phyloP scores from a whole-genome alignment of 2,888 invertebrate species.

The Luffia ferchaultella region DNA sequence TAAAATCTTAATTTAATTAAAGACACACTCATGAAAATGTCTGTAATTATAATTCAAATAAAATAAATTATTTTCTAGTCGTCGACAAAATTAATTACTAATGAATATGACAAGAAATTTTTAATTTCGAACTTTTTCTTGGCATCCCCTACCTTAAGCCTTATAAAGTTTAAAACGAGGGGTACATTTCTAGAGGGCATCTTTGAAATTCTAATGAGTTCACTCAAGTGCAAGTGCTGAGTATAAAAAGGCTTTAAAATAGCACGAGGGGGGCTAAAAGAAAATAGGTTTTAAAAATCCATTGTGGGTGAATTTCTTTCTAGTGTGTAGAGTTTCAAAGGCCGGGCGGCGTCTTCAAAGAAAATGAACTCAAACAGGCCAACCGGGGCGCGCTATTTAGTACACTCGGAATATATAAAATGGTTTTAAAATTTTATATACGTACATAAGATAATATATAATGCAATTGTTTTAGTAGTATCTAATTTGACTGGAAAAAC shows the following conservation, averaged over 20 bases:
- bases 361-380: conserved; percentile 34
- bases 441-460: too few species aligned
- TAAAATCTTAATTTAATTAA: too few species aligned
- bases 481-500: too few species aligned
- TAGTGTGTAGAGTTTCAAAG: conserved; percentile 37
- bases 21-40: too few species aligned
- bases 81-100: not conserved
- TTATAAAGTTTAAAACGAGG: too few species aligned
- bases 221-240: conserved; percentile 23
- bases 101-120: not conserved
- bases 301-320: conserved; percentile 1
- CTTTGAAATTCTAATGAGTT: conserved; percentile 33
- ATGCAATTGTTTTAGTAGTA: too few species aligned
- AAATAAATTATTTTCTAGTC: too few species aligned
- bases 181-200: conserved; percentile 22
- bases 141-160: not conserved
- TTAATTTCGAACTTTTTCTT: not conserved
- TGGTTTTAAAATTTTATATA: conserved; percentile 1
- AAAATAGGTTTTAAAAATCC: conserved; percentile 6
- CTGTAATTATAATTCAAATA: too few species aligned
- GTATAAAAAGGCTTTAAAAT: conserved; percentile 23
- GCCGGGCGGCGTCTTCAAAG: conserved; percentile 30
- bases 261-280: not conserved
- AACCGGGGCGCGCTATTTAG: conserved; percentile 26
- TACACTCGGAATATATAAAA: conserved; percentile 23